Conservation (phyloP, 92 coral and sea anemone genomes). For the Porites cylindrica region DNA sequence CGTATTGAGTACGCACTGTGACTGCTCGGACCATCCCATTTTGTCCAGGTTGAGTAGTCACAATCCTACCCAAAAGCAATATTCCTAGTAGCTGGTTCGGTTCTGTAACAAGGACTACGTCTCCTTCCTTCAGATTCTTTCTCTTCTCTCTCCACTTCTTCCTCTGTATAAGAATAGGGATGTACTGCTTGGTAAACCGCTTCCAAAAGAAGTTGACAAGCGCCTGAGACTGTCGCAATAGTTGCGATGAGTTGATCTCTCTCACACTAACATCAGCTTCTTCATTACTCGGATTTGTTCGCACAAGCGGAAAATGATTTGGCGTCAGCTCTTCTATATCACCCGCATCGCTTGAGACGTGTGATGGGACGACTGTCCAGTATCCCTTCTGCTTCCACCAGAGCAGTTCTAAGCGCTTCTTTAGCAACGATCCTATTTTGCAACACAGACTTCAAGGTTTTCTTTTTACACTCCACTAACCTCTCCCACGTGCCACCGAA, state of each 20-base stretch:
- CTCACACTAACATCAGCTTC: conserved; percentile 17
- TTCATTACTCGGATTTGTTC: conserved; percentile 5
- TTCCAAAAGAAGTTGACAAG: conserved; percentile 14
- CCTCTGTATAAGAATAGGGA: not conserved
- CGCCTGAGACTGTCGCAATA: conserved; percentile 37
- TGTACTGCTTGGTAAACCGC: not conserved
- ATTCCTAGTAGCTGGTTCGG: conserved; percentile 32
- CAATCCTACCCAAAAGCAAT: conserved; percentile 37
- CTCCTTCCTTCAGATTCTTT: conserved; percentile 20
- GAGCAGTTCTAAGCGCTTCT: conserved; percentile 10
- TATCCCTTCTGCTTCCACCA: conserved; percentile 37
- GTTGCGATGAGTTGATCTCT: conserved; percentile 36
- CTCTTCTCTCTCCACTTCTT: conserved; percentile 16
- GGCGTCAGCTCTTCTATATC: conserved; percentile 32
- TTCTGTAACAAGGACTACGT: conserved; percentile 28
- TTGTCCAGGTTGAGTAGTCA: conserved; percentile 12
- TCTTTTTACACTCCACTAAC: no score
- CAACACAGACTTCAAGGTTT: no score
- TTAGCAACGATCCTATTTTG: conserved; percentile 16
- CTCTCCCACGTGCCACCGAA: no score
- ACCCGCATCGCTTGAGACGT: conserved; percentile 33
- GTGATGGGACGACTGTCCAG: conserved; percentile 27
- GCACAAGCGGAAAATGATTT: conserved; percentile 23
- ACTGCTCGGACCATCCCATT: not conserved
- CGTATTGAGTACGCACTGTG: conserved; percentile 6